A percentile compares a stretch with the other conserved stretches of the same genome.
Evolutionary conservation across 1,140 invertebrate species (phyloP).

Genomic region (Lepeophtheirus salmonis): DNA sequence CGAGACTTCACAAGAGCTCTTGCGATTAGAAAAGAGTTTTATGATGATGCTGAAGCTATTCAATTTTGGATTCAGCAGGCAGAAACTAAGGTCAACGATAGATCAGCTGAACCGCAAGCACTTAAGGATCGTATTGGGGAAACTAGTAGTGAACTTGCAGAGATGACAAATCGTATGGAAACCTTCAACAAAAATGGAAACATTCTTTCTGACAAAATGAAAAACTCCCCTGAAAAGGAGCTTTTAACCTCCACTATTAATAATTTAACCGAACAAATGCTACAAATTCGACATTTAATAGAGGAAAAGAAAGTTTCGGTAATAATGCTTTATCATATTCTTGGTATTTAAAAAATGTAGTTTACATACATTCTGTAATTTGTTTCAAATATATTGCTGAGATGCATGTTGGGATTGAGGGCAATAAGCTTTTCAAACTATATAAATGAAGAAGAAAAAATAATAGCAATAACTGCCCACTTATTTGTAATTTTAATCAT

Average conservation of each 20-base stretch:
- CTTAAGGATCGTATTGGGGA: conserved; percentile 54
- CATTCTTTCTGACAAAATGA: conserved; percentile 52
- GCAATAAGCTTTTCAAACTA: too few species aligned
- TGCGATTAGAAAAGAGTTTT: conserved; percentile 55
- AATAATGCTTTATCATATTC: conserved; percentile 17
- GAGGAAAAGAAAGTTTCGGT: conserved; percentile 54
- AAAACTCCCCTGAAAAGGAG: conserved; percentile 51
- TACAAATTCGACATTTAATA: conserved; percentile 48
- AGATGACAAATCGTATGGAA: conserved; percentile 52
- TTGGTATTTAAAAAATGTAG: too few species aligned
- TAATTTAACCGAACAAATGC: conserved; percentile 52
- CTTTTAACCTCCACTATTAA: conserved; percentile 51
- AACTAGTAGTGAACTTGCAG: conserved; percentile 49
- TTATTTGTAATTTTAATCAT: too few species aligned
- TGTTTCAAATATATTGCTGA: neutral
- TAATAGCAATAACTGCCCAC: too few species aligned
- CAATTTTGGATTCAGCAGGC: conserved; percentile 60
- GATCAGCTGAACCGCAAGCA: conserved; percentile 48
- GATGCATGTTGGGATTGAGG: neutral
- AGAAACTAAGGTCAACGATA: conserved; percentile 58
- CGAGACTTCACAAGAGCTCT: conserved; percentile 60
- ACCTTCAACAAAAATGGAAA: conserved; percentile 52
- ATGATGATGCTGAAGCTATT: conserved; percentile 52
- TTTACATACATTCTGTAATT: too few species aligned
- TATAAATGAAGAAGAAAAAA: too few species aligned